Conservation (phyloP, 2,797 vertebrate genomes). For the Chaetophractus vellerosus region DNA sequence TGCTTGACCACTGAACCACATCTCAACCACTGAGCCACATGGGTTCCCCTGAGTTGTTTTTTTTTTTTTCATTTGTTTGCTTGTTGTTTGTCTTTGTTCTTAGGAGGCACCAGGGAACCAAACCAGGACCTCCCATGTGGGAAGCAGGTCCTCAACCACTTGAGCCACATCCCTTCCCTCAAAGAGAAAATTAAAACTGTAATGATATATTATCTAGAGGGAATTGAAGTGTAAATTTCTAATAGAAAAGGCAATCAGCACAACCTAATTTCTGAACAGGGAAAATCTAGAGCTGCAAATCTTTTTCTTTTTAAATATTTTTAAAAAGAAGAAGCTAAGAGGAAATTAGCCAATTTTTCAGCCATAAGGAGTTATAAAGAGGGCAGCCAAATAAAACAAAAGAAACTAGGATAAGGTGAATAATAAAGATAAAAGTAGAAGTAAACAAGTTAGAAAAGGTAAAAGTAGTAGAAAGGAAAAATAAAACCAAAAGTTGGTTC, state of each 20-base stretch:
- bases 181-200: constrained; percentile 13
- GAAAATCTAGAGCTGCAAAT: constrained; percentile 8
- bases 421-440: constrained; percentile 34
- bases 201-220: constrained; percentile 8
- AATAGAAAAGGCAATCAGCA: neutral
- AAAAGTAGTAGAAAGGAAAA: constrained; percentile 23
- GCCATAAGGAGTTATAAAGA: neutral
- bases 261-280: constrained; percentile 35
- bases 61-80: too few species aligned
- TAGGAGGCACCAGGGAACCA: too few species aligned
- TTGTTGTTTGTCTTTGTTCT: too few species aligned
- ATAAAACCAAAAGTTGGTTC: neutral
- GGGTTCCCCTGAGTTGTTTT: too few species aligned
- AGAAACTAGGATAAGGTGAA: neutral
- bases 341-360: constrained; percentile 12
- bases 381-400: neutral
- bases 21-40: too few species aligned
- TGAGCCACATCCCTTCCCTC: neutral
- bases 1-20: too few species aligned
- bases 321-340: neutral
- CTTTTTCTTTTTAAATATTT: neutral
- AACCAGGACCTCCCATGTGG: too few species aligned
- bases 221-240: neutral
- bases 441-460: neutral
- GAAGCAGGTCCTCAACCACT: too few species aligned